Evolutionary conservation across 1,140 invertebrate species (phyloP), one percentile per base, ranked within the genome.

Genomic region (Drosophila equinoxialis): DNA sequence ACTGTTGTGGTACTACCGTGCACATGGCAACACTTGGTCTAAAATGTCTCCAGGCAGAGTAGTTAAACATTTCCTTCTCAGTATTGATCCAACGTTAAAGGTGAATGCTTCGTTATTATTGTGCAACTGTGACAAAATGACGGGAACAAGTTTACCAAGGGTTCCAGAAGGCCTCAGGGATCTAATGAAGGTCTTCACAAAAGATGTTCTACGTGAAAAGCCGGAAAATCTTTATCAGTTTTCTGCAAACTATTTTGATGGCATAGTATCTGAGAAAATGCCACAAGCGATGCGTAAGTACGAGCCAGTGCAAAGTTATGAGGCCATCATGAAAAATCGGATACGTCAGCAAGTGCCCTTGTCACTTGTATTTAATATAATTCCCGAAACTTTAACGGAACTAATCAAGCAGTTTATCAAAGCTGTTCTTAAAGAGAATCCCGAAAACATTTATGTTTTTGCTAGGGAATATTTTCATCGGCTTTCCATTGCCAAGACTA

Each of bases 381-480:
- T 94, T 89, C 93, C 93, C 7, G 74, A 91, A n/a, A 93, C 92
- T 3, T 86, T 94, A 0, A 91, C 93, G 2, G 92, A 93, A 23
- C 67, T 94, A 20, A 93, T 94, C 79, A 93, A 94, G 71, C 93
- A 93, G 13, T 91, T 94, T 13, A 91, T 93, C 6, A 94, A 92
- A 69, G 92, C 93, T 59, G 93, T 94, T 1, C 86, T 94, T 1
- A 92, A 91, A 64, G 91, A 93, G 67, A 93, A 93, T 67, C 93
- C 93, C 0, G 71, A 83, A 3, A 92, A 94, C 70, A 79, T 94
- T 35, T 92, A 93, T 39, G 80, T 91, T 17, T 94, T 93, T 71
- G 93, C 93, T 66, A 91, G 93, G 20, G 75, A 92, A 13, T 93
- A 94, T 70, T 93, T 94, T 89, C 74, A 92, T 54, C 93, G 92